phyloP scores from a whole-genome alignment of 2,888 invertebrate species.

The Meteorus colon region DNA sequence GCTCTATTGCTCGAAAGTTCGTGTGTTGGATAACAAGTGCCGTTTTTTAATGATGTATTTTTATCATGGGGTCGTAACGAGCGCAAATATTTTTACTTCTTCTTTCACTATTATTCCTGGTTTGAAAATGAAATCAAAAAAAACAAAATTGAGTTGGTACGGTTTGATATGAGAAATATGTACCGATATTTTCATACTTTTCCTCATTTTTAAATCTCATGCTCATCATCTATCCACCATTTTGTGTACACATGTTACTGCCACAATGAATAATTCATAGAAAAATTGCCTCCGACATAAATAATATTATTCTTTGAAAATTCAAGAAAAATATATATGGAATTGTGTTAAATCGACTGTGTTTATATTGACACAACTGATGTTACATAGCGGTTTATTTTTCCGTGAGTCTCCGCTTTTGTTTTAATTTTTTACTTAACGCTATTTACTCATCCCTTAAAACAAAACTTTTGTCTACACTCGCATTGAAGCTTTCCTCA shows the following conservation, averaged over 20 bases:
- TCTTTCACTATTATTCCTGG: not conserved
- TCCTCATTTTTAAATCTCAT: too few relatives aligned
- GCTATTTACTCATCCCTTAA: not conserved
- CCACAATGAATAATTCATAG: not conserved
- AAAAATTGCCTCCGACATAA: not conserved
- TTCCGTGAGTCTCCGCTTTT: not conserved
- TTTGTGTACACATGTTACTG: not conserved
- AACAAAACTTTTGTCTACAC: not conserved
- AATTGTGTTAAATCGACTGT: not conserved
- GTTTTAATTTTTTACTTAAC: not conserved
- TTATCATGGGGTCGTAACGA: not conserved
- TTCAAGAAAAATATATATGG: not conserved
- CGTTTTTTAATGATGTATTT: not conserved
- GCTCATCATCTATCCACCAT: not conserved
- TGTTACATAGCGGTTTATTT: not conserved
- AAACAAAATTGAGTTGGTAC: too few relatives aligned
- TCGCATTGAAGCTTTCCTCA: not conserved
- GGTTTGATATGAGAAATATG: too few relatives aligned
- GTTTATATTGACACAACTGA: not conserved
- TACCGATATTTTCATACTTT: too few relatives aligned
- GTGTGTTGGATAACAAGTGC: not conserved
- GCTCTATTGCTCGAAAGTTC: slow-evolving; percentile 14
- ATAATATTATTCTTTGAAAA: not conserved
- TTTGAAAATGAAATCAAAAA: too few relatives aligned
- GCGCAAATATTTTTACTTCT: not conserved